Conservation (phyloP, 2,888 invertebrate genomes). For the Temnothorax unifasciatus region DNA sequence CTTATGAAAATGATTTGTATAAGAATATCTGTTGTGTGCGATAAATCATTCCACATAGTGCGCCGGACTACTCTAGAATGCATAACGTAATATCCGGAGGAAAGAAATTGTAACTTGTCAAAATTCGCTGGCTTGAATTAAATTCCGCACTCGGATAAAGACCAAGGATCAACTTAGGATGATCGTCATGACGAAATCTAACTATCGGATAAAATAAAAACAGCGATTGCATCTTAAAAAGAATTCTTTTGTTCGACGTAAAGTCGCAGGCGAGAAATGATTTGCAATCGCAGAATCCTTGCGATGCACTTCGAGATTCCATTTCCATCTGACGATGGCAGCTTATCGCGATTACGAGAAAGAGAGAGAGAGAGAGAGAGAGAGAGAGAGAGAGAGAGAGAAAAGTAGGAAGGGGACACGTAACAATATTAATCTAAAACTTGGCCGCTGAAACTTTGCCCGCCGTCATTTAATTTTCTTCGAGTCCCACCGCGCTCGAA, state of each 20-base stretch:
- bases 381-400: conserved; percentile 11
- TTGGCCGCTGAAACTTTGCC: conserved; percentile 74
- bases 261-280: neutral
- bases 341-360: conserved; percentile 79
- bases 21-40: neutral
- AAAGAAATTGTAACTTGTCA: conserved; percentile 28
- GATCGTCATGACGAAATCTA: neutral
- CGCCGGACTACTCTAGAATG: neutral
- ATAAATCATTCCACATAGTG: conserved; percentile 9
- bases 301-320: conserved; percentile 2
- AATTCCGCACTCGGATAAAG: conserved; percentile 12
- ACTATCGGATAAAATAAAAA: neutral
- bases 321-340: conserved; percentile 47
- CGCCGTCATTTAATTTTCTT: conserved; percentile 79
- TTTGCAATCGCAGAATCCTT: conserved; percentile 12
- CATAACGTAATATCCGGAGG: conserved; percentile 12
- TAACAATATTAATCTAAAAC: conserved; percentile 82
- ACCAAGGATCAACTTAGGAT: neutral
- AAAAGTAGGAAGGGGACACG: conserved; percentile 58
- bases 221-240: neutral
- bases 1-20: conserved; percentile 28
- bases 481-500: conserved; percentile 63
- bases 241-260: neutral
- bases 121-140: conserved; percentile 11
- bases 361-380: conserved; percentile 24